These are phyloP conservation scores for Carduelis carduelis DNA, from an alignment of 2,797 vertebrate species.

Conservation along the genomic window DNA sequence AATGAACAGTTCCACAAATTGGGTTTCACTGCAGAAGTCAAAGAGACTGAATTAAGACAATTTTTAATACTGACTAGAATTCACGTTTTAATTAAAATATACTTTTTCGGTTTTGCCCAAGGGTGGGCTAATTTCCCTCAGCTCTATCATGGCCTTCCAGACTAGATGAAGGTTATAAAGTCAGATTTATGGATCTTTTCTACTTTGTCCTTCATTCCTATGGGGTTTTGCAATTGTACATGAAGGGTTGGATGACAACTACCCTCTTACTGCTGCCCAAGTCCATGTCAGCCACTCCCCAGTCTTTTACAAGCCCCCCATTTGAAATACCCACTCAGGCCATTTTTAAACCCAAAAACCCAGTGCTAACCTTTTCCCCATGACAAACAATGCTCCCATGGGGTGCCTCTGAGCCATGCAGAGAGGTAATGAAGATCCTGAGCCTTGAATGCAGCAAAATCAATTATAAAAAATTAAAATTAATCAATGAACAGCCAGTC, in stretches of 20 bases:
- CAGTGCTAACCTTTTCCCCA: not conserved
- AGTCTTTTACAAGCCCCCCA: not conserved
- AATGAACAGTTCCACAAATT: not conserved
- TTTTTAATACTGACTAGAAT: not conserved
- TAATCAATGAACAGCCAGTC: not conserved
- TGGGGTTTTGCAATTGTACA: not conserved
- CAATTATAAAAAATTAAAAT: not conserved
- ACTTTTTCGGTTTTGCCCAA: not conserved
- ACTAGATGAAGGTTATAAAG: not conserved
- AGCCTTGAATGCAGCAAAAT: not conserved
- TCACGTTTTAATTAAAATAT: not conserved
- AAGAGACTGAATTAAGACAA: not conserved
- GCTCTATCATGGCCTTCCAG: not conserved
- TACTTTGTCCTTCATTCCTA: not conserved
- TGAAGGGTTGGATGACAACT: not conserved
- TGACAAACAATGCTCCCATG: rapidly evolving
- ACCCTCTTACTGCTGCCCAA: not conserved
- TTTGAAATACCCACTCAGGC: not conserved
- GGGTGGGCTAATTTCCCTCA: not conserved
- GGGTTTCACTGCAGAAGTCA: rapidly evolving
- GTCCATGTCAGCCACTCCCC: not conserved
- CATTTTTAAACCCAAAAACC: not conserved
- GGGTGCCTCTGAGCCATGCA: not conserved
- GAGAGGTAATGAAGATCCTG: not conserved
- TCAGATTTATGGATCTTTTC: not conserved